A percentile compares a stretch with the other conserved stretches of the same genome.
Evolutionary conservation across 2,888 invertebrate genomes (phyloP).

Genomic region (Hoplodrina blanda): DNA sequence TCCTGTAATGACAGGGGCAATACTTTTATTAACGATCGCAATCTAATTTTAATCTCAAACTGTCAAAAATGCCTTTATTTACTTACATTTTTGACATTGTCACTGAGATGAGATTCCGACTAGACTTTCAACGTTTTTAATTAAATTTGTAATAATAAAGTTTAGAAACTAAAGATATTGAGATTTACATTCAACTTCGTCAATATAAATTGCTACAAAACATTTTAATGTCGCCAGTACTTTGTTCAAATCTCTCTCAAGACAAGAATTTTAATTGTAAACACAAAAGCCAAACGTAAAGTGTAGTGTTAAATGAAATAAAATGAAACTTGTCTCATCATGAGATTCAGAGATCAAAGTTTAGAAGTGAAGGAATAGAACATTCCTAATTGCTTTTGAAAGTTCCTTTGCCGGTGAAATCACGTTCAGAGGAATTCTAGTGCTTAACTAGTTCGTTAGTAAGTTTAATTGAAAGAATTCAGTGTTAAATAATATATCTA

Average conservation of each 20-base stretch:
- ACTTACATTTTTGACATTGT: too few relatives aligned
- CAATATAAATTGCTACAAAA: conserved; percentile 20
- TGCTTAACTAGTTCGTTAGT: conserved; percentile 60
- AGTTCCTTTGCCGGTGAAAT: conserved; percentile 58
- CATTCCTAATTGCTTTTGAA: conserved; percentile 67
- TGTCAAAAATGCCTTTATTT: too few relatives aligned
- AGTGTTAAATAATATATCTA: conserved; percentile 25
- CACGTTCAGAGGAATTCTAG: conserved; percentile 59
- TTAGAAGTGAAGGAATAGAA: conserved; percentile 61
- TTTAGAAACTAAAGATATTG: neutral
- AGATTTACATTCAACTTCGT: neutral
- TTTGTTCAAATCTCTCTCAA: conserved; percentile 13
- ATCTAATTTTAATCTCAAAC: too few relatives aligned
- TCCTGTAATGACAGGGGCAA: too few relatives aligned
- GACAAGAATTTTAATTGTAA: conserved; percentile 48
- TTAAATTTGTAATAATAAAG: neutral
- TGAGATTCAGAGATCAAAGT: conserved; percentile 63
- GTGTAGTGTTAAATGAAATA: conserved; percentile 52
- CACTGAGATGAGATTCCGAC: too few relatives aligned
- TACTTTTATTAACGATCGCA: too few relatives aligned
- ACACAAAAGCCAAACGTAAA: conserved; percentile 41
- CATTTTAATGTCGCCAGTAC: conserved; percentile 1
- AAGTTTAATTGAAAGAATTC: conserved; percentile 63
- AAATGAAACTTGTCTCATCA: conserved; percentile 63
- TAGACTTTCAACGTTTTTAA: too few relatives aligned